Percentiles rank a stretch among this genome's conserved stretches.
Conservation (phyloP, 53 echinoderm and acorn worm genomes). For the Temnopleurus reevesii region DNA sequence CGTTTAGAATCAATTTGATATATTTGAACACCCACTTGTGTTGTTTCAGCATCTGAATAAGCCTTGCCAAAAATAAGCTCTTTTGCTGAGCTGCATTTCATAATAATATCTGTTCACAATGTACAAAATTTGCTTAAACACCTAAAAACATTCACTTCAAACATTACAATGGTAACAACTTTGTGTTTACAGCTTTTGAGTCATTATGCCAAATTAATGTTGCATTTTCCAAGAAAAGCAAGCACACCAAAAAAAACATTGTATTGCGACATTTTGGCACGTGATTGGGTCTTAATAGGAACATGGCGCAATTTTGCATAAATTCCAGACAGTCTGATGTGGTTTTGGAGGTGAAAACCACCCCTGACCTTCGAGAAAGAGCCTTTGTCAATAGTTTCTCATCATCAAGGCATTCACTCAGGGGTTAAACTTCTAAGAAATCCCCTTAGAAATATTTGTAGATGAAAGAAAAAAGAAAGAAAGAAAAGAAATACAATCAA, state of each 20-base stretch:
- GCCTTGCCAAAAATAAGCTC: no score
- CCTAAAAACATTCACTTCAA: not conserved
- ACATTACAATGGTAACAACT: not conserved
- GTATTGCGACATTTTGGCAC: not conserved
- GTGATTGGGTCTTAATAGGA: not conserved
- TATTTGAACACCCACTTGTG: no score
- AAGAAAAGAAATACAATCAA: no score
- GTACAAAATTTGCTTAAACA: not conserved
- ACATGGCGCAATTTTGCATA: conserved; percentile 35
- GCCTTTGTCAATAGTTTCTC: not conserved
- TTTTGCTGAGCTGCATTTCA: no score
- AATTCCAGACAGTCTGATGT: conserved; percentile 50
- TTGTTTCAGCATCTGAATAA: no score
- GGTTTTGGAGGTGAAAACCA: not conserved
- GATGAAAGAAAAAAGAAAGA: no score
- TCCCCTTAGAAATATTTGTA: no score
- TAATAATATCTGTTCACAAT: no score
- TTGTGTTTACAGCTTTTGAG: not conserved
- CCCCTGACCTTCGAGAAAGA: not conserved
- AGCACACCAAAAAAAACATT: not conserved
- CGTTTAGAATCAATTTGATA: no score
- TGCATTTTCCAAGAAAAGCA: not conserved
- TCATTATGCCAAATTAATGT: no score
- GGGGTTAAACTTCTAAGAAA: no score
- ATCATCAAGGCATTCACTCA: no score